These are phyloP conservation scores for Pterostichus niger DNA, from an alignment of 2,888 invertebrate genomes.

Conservation along the genomic window DNA sequence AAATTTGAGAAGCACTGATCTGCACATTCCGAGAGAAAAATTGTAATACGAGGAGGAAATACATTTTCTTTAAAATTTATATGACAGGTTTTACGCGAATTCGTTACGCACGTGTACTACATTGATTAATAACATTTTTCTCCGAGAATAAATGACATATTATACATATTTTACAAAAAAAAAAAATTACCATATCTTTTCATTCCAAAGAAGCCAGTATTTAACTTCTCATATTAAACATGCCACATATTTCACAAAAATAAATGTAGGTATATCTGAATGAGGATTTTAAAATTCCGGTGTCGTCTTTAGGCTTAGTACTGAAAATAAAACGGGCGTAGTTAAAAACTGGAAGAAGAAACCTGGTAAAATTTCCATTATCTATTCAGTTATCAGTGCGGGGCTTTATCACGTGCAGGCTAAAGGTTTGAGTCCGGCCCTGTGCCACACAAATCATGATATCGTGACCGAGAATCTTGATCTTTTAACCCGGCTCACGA, in stretches of 20 bases:
- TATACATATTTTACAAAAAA: conserved; percentile 20
- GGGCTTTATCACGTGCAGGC: conserved; percentile 43
- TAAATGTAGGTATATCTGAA: background rate
- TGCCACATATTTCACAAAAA: background rate
- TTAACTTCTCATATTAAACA: conserved; percentile 24
- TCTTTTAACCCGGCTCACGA: conserved; percentile 57
- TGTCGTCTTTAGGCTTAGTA: background rate
- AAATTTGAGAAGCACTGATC: background rate
- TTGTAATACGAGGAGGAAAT: conserved; percentile 43
- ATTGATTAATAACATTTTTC: conserved; percentile 43
- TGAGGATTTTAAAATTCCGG: conserved; percentile 16
- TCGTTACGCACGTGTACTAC: conserved; percentile 3
- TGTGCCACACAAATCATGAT: conserved; percentile 62
- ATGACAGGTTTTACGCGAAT: conserved; percentile 44
- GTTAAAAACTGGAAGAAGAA: conserved; percentile 36
- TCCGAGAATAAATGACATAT: conserved; percentile 13
- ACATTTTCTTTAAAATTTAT: conserved; percentile 41
- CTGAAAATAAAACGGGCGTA: conserved; percentile 3
- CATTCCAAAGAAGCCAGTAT: conserved; percentile 22
- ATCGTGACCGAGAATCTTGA: conserved; percentile 64
- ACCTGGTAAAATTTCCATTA: conserved; percentile 31
- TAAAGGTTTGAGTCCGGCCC: conserved; percentile 54
- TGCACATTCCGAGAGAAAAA: conserved; percentile 28
- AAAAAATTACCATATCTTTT: conserved; percentile 2
- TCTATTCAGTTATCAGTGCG: conserved; percentile 38